These are phyloP conservation scores for Datnioides undecimradiatus DNA, from an alignment of 2,113 vertebrate species.

Conservation along the genomic window DNA sequence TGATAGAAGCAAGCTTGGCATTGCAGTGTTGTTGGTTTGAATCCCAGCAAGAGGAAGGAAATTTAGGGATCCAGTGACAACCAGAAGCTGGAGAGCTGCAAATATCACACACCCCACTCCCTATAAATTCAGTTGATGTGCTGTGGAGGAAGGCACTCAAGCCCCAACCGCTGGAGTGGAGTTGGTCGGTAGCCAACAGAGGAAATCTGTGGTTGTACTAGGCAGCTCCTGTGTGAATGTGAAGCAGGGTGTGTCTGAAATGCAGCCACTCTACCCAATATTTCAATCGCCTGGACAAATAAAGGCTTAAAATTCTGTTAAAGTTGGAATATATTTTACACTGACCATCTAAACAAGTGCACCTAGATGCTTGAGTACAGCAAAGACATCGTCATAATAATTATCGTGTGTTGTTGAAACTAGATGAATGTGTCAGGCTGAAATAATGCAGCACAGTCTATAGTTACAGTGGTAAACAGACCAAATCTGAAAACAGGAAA, in stretches of 20 bases:
- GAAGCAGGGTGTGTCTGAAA: constrained; percentile 72
- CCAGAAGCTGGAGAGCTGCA: constrained; percentile 63
- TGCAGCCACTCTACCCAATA: constrained; percentile 45
- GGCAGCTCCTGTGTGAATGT: constrained; percentile 75
- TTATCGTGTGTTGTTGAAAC: constrained; percentile 30
- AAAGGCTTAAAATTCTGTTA: constrained; percentile 25
- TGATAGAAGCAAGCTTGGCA: constrained; percentile 11
- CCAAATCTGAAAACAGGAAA: constrained; percentile 51
- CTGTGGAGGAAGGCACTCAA: constrained; percentile 70
- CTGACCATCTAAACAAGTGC: constrained; percentile 21
- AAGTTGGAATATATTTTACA: constrained; percentile 1
- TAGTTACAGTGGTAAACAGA: constrained; percentile 41
- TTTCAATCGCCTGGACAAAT: constrained; percentile 60
- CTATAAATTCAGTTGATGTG: constrained; percentile 75
- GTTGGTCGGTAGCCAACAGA: constrained; percentile 68
- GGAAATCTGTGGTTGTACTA: constrained; percentile 73
- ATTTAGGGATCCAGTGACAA: constrained; percentile 66
- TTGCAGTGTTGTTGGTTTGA: constrained; percentile 44
- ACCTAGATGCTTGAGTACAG: neutral
- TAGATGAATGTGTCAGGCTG: constrained; percentile 10
- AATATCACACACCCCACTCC: constrained; percentile 58
- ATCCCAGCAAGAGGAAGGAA: constrained; percentile 37
- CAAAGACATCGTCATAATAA: constrained; percentile 8
- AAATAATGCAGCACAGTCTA: constrained; percentile 19
- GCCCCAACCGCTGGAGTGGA: constrained; percentile 63